Percentiles rank a stretch among this genome's conserved stretches.
Conservation (phyloP, 1,140 invertebrate genomes). For the Tribolium castaneum region DNA sequence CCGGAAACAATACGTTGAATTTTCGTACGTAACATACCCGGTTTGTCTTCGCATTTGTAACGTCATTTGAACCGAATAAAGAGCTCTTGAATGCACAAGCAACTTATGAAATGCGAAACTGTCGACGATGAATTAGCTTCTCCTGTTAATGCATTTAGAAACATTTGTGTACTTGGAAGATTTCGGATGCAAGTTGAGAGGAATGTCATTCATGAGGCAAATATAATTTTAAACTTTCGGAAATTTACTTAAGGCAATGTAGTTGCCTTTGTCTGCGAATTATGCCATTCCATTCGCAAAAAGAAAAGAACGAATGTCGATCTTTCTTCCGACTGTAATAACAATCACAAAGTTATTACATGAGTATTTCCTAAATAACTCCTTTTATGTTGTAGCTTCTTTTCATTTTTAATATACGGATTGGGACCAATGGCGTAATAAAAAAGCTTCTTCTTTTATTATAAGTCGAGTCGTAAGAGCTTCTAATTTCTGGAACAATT, state of each 20-base stretch:
- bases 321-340: neutral
- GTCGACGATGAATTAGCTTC: conserved; percentile 6
- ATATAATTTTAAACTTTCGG: conserved; percentile 9
- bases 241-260: conserved; percentile 8
- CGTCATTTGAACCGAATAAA: conserved; percentile 1
- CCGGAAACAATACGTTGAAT: conserved; percentile 22
- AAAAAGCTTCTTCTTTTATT: conserved; percentile 30
- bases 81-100: conserved; percentile 1
- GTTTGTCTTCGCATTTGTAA: neutral
- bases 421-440: neutral
- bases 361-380: conserved; percentile 8
- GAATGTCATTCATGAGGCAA: neutral
- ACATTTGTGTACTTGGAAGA: conserved; percentile 7
- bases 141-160: neutral
- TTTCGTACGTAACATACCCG: conserved; percentile 3
- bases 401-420: conserved; percentile 24
- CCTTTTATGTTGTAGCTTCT: conserved; percentile 9
- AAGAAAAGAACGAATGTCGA: too few species aligned
- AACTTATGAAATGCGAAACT: conserved; percentile 19
- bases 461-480: neutral
- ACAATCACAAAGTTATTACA: neutral
- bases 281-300: neutral
- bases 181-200: neutral
- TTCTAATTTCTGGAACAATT: conserved; percentile 6
- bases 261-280: neutral